Evolutionary conservation across 2,888 invertebrate genomes (phyloP).

Genomic region (Merodon equestris): DNA sequence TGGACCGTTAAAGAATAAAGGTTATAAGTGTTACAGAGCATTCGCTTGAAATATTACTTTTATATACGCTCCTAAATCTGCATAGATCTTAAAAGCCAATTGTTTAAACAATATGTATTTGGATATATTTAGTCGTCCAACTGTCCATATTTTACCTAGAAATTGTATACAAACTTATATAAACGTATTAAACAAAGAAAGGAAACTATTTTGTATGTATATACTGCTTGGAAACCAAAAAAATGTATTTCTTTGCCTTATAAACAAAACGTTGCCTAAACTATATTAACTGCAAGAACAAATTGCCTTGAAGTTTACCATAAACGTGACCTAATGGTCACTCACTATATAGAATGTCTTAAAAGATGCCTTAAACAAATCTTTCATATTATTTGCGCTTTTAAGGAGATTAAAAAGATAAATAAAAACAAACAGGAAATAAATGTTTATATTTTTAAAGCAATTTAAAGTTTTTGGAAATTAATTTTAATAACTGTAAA

Average conservation of each 20-base stretch:
- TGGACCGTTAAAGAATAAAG: no score
- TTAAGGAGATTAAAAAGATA: conserved; percentile 21
- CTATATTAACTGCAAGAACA: conserved; percentile 28
- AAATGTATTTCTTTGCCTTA: conserved; percentile 46
- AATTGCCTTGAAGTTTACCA: conserved; percentile 65
- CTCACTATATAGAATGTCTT: conserved; percentile 17
- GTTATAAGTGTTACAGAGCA: no score
- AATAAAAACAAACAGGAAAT: conserved; percentile 7
- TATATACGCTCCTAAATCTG: neutral
- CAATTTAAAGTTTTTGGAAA: conserved; percentile 15
- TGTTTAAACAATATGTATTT: conserved; percentile 5
- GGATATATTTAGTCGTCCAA: conserved; percentile 1
- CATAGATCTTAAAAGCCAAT: neutral
- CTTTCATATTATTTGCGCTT: conserved; percentile 51
- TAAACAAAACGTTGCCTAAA: conserved; percentile 31
- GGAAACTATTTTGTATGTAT: neutral
- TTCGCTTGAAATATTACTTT: no score
- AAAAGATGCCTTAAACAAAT: conserved; percentile 39
- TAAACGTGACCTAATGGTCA: conserved; percentile 10
- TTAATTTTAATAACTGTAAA: conserved; percentile 45
- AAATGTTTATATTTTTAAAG: conserved; percentile 32
- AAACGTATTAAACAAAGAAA: conserved; percentile 29
- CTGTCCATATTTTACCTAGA: conserved; percentile 1
- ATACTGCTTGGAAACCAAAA: conserved; percentile 4
- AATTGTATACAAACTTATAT: neutral